A percentile compares a stretch with the other conserved stretches of the same genome.
Evolutionary conservation across 2,888 invertebrate genomes (phyloP).

Genomic region (Andrena marginata): DNA sequence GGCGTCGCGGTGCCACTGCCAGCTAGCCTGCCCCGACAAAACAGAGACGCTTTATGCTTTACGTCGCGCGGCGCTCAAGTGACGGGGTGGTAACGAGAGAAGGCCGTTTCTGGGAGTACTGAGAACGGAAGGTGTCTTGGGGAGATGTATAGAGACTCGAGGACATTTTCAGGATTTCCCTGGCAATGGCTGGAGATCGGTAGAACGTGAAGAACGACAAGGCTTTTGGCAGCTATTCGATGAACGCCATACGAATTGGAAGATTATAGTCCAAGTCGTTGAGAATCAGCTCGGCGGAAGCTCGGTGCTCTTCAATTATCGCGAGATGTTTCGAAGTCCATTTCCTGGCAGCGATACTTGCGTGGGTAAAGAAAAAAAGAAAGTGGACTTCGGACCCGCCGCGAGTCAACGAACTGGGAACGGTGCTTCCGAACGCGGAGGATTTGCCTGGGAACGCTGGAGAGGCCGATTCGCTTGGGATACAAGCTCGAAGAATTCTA

Average conservation of each 20-base stretch:
- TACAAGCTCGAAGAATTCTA: not conserved
- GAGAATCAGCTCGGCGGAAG: not conserved
- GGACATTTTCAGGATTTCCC: not conserved
- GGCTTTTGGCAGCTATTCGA: not conserved
- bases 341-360: too few relatives aligned
- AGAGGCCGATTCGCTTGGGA: not conserved
- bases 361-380: too few relatives aligned
- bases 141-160: too few relatives aligned
- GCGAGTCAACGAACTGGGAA: not conserved
- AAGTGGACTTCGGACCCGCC: too few relatives aligned
- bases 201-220: not conserved
- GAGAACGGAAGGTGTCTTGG: too few relatives aligned
- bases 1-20: conserved; percentile 26
- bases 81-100: too few relatives aligned
- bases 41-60: too few relatives aligned
- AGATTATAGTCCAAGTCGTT: not conserved
- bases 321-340: too few relatives aligned
- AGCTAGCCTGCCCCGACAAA: not conserved
- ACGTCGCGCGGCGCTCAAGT: too few relatives aligned
- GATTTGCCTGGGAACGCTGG: not conserved
- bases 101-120: too few relatives aligned
- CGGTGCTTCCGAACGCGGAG: not conserved
- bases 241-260: not conserved
- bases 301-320: not conserved
- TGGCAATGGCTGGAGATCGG: not conserved